phyloP scores from a whole-genome alignment of 2,888 invertebrate species.

The Rhyacophila evoluta region DNA sequence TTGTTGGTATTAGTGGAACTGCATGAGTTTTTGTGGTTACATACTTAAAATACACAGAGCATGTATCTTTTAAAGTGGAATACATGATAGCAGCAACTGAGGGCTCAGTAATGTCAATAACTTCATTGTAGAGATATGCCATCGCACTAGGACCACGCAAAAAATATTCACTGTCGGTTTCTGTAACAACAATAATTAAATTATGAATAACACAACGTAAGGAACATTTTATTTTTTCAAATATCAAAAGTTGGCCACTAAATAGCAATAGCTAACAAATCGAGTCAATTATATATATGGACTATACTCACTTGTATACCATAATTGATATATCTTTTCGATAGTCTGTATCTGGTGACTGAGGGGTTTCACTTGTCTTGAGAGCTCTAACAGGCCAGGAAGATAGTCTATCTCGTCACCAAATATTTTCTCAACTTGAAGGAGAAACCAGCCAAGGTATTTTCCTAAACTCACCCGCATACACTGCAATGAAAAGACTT shows the following conservation, averaged over 20 bases:
- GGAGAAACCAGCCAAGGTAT: constrained; percentile 72
- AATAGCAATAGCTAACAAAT: no score
- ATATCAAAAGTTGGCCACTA: no score
- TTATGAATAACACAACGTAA: no score
- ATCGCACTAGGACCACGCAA: constrained; percentile 71
- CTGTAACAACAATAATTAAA: constrained; percentile 28
- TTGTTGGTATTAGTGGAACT: no score
- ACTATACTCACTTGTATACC: constrained; percentile 61
- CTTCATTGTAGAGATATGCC: constrained; percentile 75
- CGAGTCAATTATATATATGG: no score
- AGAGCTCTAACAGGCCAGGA: constrained; percentile 65
- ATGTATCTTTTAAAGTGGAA: constrained; percentile 69
- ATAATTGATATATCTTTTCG: constrained; percentile 69
- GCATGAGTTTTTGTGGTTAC: background rate
- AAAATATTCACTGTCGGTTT: constrained; percentile 17
- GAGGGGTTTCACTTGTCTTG: constrained; percentile 65
- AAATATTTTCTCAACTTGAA: constrained; percentile 65
- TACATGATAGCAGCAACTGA: constrained; percentile 71
- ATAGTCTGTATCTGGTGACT: constrained; percentile 69
- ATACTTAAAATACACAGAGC: constrained; percentile 73
- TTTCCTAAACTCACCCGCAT: constrained; percentile 72
- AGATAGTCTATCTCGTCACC: constrained; percentile 57
- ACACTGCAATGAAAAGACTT: constrained; percentile 63
- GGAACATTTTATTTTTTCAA: no score
- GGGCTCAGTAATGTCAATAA: constrained; percentile 71